Conservation (phyloP, 2,888 invertebrate genomes). For the Crossocerus cetratus region DNA sequence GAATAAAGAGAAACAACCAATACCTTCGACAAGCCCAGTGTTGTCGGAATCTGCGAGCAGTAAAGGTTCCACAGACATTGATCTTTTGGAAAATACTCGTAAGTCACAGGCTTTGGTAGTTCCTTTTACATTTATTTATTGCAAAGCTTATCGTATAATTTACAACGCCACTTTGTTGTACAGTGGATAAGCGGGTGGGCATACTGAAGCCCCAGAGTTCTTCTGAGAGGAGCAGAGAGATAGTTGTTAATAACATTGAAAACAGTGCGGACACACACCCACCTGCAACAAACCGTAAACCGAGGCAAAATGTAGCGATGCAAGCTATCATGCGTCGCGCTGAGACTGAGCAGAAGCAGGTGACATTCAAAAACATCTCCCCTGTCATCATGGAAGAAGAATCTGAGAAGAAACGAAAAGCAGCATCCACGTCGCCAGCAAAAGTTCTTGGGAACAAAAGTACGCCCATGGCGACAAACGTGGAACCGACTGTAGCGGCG, state of each 20-base stretch:
- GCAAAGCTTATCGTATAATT: no score
- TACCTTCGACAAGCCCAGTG: conserved; percentile 66
- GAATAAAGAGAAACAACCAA: conserved; percentile 67
- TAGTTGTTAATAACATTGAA: conserved; percentile 49
- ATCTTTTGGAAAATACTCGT: conserved; percentile 62
- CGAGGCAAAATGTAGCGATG: conserved; percentile 88
- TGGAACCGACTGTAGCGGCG: conserved; percentile 31
- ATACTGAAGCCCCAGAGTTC: conserved; percentile 87
- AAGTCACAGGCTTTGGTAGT: neutral
- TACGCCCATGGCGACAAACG: conserved; percentile 6
- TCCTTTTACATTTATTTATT: no score
- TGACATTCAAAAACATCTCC: conserved; percentile 71
- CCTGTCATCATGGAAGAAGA: conserved; percentile 67
- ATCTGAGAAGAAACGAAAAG: conserved; percentile 46
- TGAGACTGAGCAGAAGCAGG: conserved; percentile 84
- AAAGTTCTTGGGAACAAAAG: conserved; percentile 42
- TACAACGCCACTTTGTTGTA: neutral
- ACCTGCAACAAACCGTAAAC: conserved; percentile 60
- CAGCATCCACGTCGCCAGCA: conserved; percentile 38
- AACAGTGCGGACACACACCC: conserved; percentile 55
- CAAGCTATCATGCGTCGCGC: conserved; percentile 86
- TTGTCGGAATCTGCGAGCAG: conserved; percentile 74
- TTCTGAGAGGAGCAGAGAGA: conserved; percentile 81
- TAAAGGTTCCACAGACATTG: conserved; percentile 70
- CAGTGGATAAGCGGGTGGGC: conserved; percentile 71